Base-by-base conservation (phyloP, 2,113 vertebrate genomes). In the Pithys albifrons region DNA sequence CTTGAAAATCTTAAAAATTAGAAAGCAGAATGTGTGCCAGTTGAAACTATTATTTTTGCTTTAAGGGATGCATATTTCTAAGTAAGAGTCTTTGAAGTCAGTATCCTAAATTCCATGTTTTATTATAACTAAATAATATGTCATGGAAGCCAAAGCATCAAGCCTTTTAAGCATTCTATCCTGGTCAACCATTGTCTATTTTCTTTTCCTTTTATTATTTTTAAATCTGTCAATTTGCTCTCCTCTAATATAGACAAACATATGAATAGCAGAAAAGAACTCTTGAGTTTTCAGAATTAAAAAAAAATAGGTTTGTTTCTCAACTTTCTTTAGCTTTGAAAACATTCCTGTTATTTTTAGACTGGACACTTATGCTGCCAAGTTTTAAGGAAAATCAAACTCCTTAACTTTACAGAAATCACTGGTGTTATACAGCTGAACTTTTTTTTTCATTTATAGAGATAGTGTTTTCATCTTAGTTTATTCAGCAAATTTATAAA, bases 311-410 rank as follows among this genome's bases (percentile, higher is more conserved):
- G 9, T 54, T 83, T 91, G 45, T 29, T 74, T 91, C 59, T 84
- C 51, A 66, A 39, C 14, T 74, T 73, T 66, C 51, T 86, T 77
- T 81, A 55, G 51, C 83, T 88, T 64, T 86, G 76, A 86, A 93
- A 93, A 66, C 10, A 1, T 48, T 86, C 33, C 24, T 86, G 48
- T 80, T 93, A 76, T 85, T 96, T 96, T 96, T 75, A 93, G 77
- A 82, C 28, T 69, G 52, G 55, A 84, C 16, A 39, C 7, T 83
- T 85, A 52, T 1, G 3, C 52, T 94, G 94, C 83, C 94, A 93
- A 80, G 37, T 73, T 94, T 77, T 80, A 95, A 80, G 83, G 54
- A 88, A 75, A 88, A 65, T 51, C n/a, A 88, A 64, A 91, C 48
- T 83, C 46, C 37, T 92, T 46, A 80, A 93, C 69, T 88, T 77